Conservation (phyloP, 2,113 vertebrate genomes). For the Pteronura brasiliensis region DNA sequence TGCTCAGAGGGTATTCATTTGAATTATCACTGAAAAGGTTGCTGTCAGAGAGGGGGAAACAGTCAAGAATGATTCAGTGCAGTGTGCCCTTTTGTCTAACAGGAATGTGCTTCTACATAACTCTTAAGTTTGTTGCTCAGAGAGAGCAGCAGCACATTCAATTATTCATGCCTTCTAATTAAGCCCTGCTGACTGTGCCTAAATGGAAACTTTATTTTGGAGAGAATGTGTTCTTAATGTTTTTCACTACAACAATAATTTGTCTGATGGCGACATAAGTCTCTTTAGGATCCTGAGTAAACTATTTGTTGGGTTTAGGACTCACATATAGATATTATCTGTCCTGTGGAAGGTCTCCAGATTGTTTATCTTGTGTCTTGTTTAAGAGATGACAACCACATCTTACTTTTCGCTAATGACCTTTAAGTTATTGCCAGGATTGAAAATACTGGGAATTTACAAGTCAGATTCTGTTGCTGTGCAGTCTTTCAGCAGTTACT, state of each 20-base stretch:
- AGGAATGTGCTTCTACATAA: constrained; percentile 42
- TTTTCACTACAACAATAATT: constrained; percentile 58
- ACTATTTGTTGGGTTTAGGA: neutral
- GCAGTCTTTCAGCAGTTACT: neutral
- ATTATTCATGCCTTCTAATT: constrained; percentile 80
- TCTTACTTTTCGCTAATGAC: constrained; percentile 24
- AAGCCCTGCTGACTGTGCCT: constrained; percentile 69
- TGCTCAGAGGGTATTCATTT: constrained; percentile 50
- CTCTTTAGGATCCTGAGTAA: neutral
- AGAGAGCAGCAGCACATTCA: constrained; percentile 55
- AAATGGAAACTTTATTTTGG: constrained; percentile 73
- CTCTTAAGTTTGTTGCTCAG: constrained; percentile 54
- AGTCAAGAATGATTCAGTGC: constrained; percentile 31
- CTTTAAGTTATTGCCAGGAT: neutral
- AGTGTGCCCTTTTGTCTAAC: constrained; percentile 46
- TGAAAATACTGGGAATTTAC: neutral
- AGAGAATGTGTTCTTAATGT: constrained; percentile 64
- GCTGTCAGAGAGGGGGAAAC: neutral
- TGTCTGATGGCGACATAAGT: constrained; percentile 40
- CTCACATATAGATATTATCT: neutral
- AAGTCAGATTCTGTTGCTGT: neutral
- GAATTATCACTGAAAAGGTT: constrained; percentile 63
- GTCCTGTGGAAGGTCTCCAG: neutral
- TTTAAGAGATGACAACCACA: neutral
- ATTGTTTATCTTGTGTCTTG: constrained; percentile 29